Base-by-base conservation (phyloP, 2,113 vertebrate genomes). In the Pycnonotus jocosus region DNA sequence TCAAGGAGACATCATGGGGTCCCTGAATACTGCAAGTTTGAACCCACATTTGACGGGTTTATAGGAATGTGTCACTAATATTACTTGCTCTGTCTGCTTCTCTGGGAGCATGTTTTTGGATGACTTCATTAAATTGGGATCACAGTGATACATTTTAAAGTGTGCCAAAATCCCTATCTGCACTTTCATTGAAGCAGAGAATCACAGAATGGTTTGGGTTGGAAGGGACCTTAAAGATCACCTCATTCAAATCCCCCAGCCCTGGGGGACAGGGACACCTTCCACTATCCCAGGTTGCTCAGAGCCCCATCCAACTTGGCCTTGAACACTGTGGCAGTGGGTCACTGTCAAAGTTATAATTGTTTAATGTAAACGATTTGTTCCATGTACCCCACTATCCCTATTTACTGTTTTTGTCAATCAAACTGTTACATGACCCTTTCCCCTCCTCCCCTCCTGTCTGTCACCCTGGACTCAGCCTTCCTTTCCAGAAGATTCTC, bases 211-310 rank as follows among this genome's bases (percentile, higher is more conserved):
- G 16, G 10, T 48, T 48, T 77, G 47, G 12, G 7, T 13, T 42
- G 62, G 31, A 69, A 40, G 8, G 10, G n/a, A 40, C 27, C 17
- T 42, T 54, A 13, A 54, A 54, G 21, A 69, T 33, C 47, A 33
- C 6, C 40, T 5, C 0, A 0, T 76, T 76, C 17, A 47, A 35
- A 2, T 5, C 8, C 7, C 40, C 12, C 4, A 18, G 33, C 45
- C 23, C 5, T 58, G 60, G 24, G 15, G 25, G 2, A 2, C 53
- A 66, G 45, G 53, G 20, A n/a, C 40, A 47, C 25, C 25, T 53
- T 33, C 0, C 48, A 16, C 21, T 4, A 16, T 1, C 6, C 30
- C 47, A 56, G 21, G 22, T 0, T 69, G 14, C 2, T 61, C 56
- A 61, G 17, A 40, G 30, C n/a, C 5, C 40, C 70, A 15, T 76